Evolutionary conservation across 2,113 vertebrate genomes (phyloP).

Genomic region (Fulmarus glacialis): DNA sequence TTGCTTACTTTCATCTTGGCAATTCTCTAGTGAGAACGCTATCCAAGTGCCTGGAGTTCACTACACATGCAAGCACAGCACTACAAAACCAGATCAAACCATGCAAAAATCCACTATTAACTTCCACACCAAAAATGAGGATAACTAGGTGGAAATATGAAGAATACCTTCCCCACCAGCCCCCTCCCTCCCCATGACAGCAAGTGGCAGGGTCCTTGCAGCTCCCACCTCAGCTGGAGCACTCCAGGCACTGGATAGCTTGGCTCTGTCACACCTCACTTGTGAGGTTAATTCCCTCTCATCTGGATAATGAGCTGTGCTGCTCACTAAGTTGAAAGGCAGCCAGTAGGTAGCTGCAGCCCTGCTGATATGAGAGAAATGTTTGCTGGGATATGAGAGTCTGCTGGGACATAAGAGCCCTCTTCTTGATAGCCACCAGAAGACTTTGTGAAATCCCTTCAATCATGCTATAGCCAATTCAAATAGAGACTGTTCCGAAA

Average conservation of each 20-base stretch:
- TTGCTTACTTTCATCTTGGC: background rate
- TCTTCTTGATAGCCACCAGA: background rate
- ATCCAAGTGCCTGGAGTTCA: background rate
- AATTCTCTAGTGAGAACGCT: background rate
- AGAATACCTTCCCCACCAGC: background rate
- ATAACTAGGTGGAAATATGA: background rate
- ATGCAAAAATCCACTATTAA: background rate
- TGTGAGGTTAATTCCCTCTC: background rate
- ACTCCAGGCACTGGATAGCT: slow-evolving; percentile 16
- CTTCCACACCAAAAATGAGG: background rate
- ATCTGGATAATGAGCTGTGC: background rate
- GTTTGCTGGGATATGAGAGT: background rate
- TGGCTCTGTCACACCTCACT: background rate
- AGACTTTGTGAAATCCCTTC: background rate
- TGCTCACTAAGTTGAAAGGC: background rate
- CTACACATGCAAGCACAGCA: background rate
- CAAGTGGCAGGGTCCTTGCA: background rate
- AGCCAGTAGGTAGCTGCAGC: background rate
- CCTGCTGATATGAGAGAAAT: background rate
- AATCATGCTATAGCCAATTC: background rate
- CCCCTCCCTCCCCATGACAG: no score
- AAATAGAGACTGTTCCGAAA: background rate
- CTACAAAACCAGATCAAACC: background rate
- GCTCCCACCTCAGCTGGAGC: background rate
- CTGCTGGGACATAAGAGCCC: background rate